phyloP scores from a whole-genome alignment of 2,113 vertebrate genomes.

The Thalassarche chlororhynchos region DNA sequence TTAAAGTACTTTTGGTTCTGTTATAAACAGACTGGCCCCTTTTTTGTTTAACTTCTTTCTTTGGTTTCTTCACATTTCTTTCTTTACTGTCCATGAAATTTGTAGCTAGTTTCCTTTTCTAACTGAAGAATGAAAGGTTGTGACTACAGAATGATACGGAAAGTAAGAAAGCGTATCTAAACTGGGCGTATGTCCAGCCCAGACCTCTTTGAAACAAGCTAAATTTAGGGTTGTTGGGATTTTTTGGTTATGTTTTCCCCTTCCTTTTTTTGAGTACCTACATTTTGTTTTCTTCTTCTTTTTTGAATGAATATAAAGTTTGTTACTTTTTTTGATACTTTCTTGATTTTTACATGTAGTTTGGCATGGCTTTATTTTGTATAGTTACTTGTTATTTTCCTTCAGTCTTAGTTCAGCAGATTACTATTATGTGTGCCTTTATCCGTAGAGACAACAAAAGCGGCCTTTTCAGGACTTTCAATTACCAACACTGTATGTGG shows the following conservation, averaged over 20 bases:
- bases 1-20: constrained; percentile 83
- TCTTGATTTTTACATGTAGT: neutral
- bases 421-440: neutral
- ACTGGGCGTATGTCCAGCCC: constrained; percentile 3
- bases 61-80: constrained; percentile 65
- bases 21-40: constrained; percentile 75
- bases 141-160: constrained; percentile 57
- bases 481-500: constrained; percentile 27
- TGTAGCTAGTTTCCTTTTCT: constrained; percentile 72
- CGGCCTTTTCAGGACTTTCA: constrained; percentile 36
- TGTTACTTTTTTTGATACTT: neutral
- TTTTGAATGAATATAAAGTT: neutral
- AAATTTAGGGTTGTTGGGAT: neutral
- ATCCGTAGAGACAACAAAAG: constrained; percentile 14
- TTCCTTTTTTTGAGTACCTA: neutral
- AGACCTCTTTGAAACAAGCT: constrained; percentile 44
- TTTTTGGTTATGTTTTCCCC: neutral
- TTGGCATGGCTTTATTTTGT: neutral
- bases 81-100: constrained; percentile 75
- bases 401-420: neutral
- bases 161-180: constrained; percentile 50
- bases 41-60: constrained; percentile 75
- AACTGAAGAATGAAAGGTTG: constrained; percentile 57
- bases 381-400: neutral
- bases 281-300: neutral